A percentile compares a stretch with the other conserved stretches of the same genome.
Evolutionary conservation across 2,888 invertebrate species (phyloP).

Genomic region (Coelopa pilipes): DNA sequence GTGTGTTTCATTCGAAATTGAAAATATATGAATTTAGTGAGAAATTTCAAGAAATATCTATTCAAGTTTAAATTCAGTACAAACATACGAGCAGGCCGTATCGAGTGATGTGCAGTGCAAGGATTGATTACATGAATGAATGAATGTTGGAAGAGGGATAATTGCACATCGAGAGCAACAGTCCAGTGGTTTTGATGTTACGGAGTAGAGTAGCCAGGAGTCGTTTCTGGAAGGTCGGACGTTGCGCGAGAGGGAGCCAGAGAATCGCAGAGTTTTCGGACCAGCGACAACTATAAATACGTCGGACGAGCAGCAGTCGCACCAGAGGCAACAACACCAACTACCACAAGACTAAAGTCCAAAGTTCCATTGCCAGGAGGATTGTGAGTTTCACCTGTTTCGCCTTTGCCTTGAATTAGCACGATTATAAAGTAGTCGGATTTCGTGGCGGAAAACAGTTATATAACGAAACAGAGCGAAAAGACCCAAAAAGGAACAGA

Average conservation of each 20-base stretch:
- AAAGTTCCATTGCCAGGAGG: slow-evolving; percentile 22
- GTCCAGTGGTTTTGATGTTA: neutral
- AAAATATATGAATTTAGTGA: neutral
- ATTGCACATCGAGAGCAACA: neutral
- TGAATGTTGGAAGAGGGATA: neutral
- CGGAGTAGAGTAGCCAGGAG: neutral
- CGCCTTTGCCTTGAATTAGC: neutral
- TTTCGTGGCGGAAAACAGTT: too few relatives aligned
- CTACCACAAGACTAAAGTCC: slow-evolving; percentile 25
- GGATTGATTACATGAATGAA: too few relatives aligned
- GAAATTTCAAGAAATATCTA: neutral
- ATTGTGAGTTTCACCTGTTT: slow-evolving; percentile 7
- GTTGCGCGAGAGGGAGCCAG: neutral
- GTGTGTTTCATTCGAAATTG: too few relatives aligned
- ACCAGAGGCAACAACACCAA: slow-evolving; percentile 12
- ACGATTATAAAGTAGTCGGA: too few relatives aligned
- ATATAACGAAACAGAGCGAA: too few relatives aligned
- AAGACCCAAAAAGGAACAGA: too few relatives aligned
- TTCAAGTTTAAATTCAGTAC: too few relatives aligned
- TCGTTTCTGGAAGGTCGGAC: slow-evolving; percentile 1
- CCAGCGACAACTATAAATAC: too few relatives aligned
- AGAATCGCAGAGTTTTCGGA: neutral
- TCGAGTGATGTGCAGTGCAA: too few relatives aligned
- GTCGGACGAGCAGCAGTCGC: neutral
- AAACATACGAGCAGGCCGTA: too few relatives aligned